phyloP scores from a whole-genome alignment of 2,113 vertebrate species.

The Tursiops truncatus region DNA sequence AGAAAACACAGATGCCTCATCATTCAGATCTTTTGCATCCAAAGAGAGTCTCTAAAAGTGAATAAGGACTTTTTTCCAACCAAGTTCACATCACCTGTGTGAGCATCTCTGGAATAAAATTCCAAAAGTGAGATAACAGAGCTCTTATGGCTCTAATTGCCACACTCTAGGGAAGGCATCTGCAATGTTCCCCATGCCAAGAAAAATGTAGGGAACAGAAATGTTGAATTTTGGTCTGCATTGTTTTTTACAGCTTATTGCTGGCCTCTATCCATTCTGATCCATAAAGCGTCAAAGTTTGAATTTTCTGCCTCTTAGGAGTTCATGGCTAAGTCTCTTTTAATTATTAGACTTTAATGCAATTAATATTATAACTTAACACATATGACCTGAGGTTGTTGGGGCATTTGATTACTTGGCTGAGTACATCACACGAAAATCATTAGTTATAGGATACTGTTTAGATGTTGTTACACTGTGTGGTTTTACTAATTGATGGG shows the following conservation, averaged over 20 bases:
- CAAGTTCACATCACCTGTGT: neutral
- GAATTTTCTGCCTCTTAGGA: neutral
- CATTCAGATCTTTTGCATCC: neutral
- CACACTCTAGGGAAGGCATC: neutral
- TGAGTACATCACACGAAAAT: neutral
- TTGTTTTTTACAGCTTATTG: neutral
- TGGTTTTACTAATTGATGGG: slow-evolving; percentile 38
- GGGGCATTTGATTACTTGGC: slow-evolving; percentile 8
- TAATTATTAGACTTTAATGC: neutral
- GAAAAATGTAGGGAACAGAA: neutral
- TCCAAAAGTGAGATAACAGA: neutral
- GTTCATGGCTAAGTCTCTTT: neutral
- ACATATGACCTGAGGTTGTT: neutral
- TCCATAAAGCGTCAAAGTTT: neutral
- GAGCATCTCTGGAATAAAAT: neutral
- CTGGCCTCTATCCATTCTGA: neutral
- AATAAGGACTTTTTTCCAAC: neutral
- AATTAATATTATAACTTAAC: neutral
- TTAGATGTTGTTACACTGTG: neutral
- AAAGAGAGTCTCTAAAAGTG: neutral
- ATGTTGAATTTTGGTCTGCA: neutral
- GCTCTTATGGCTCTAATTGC: neutral
- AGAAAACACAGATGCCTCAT: neutral
- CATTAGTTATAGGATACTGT: slow-evolving; percentile 43
- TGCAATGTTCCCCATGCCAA: neutral